Conservation (phyloP, 2,888 invertebrate genomes). For the Lepidochitona cinerea region DNA sequence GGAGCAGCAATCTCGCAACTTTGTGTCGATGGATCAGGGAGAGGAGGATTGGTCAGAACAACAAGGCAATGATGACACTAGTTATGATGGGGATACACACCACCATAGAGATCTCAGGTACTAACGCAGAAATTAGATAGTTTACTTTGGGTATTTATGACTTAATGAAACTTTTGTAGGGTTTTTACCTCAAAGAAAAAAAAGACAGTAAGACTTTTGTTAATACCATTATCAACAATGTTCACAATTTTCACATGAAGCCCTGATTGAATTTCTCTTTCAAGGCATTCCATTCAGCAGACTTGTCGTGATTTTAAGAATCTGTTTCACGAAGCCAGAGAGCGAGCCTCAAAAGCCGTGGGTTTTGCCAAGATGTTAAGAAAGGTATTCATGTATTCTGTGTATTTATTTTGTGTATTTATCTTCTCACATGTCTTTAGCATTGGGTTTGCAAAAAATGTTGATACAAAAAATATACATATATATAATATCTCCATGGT, state of each 20-base stretch:
- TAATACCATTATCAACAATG: no score
- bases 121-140: background rate
- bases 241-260: no score
- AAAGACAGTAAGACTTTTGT: no score
- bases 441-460: no score
- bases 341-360: slow-evolving; percentile 84
- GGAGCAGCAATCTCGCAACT: background rate
- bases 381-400: no score
- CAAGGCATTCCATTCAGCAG: slow-evolving; percentile 75
- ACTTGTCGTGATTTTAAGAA: slow-evolving; percentile 86
- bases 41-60: background rate
- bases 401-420: no score
- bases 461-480: no score
- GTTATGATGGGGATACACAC: background rate
- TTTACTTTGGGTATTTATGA: background rate
- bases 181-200: no score
- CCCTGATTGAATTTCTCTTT: slow-evolving; percentile 9
- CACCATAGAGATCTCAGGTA: background rate
- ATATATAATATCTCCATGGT: no score
- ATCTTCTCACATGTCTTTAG: no score
- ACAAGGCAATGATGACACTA: background rate
- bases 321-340: slow-evolving; percentile 84
- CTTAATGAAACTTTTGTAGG: no score
- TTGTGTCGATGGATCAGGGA: background rate
- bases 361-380: slow-evolving; percentile 85